Conservation (phyloP, 1,140 invertebrate species). For the Camponotus floridanus region DNA sequence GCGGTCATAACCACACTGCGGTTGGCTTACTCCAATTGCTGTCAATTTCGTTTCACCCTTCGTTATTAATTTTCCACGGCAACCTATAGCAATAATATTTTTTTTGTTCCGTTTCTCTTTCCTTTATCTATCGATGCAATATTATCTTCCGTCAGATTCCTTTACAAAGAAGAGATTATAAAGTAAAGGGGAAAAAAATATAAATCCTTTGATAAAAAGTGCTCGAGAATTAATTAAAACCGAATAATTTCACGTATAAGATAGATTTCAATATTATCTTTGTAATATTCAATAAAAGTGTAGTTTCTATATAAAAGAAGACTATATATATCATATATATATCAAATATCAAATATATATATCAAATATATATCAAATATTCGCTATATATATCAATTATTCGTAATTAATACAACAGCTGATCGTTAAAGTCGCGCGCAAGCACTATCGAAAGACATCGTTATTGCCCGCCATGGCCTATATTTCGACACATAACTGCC, state of each 20-base stretch:
- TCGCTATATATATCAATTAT: neutral
- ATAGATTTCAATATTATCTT: slow-evolving; percentile 4
- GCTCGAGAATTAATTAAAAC: slow-evolving; percentile 27
- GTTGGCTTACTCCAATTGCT: slow-evolving; percentile 71
- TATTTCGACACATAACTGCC: neutral
- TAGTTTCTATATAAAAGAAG: neutral
- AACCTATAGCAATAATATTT: slow-evolving; percentile 25
- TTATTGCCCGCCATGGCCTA: neutral
- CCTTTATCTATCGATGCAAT: neutral
- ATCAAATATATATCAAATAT: no score
- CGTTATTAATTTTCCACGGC: slow-evolving; percentile 65
- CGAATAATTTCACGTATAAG: neutral
- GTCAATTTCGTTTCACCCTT: slow-evolving; percentile 61
- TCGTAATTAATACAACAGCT: neutral
- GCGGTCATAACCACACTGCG: slow-evolving; percentile 60
- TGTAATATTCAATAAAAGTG: neutral
- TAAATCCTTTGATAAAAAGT: neutral
- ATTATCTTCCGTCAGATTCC: neutral
- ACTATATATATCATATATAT: neutral
- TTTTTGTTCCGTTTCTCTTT: slow-evolving; percentile 4
- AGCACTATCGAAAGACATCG: neutral
- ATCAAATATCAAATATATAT: no score
- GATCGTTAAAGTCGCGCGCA: neutral
- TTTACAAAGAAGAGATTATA: no score
- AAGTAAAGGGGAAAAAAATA: neutral